Conservation (phyloP, 1,140 invertebrate species). For the Drosophila lacertosa region DNA sequence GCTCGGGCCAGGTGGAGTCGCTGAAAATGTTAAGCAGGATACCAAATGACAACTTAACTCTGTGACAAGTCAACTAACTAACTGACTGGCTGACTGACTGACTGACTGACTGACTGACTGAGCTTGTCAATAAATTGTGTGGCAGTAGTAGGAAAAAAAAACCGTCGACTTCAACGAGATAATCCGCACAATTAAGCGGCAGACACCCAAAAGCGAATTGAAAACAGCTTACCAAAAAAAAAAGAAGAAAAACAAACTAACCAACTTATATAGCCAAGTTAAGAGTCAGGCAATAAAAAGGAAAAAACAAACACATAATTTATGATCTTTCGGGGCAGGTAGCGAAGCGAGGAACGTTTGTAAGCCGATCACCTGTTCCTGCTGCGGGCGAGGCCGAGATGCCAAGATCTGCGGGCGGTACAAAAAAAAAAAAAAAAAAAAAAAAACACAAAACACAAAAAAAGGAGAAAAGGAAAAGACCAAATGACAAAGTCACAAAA, state of each 20-base stretch:
- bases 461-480: slow-evolving; percentile 5
- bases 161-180: slow-evolving; percentile 47
- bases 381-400: slow-evolving; percentile 2
- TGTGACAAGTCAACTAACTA: slow-evolving; percentile 67
- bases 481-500: slow-evolving; percentile 49
- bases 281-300: slow-evolving; percentile 35
- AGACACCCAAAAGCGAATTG: slow-evolving; percentile 50
- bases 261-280: slow-evolving; percentile 62
- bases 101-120: slow-evolving; percentile 45
- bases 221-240: slow-evolving; percentile 32
- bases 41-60: slow-evolving; percentile 65
- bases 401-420: slow-evolving; percentile 32
- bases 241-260: slow-evolving; percentile 50
- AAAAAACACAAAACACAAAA: slow-evolving; percentile 48
- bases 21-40: slow-evolving; percentile 65
- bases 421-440: slow-evolving; percentile 12
- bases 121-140: slow-evolving; percentile 74
- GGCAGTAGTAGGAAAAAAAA: slow-evolving; percentile 29
- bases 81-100: slow-evolving; percentile 42
- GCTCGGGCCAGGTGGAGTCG: slow-evolving; percentile 4
- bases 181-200: slow-evolving; percentile 76
- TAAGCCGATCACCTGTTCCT: slow-evolving; percentile 76
- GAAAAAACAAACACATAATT: slow-evolving; percentile 75
- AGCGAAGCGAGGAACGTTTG: slow-evolving; percentile 68
- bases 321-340: slow-evolving; percentile 69